Percentiles rank a stretch among this genome's conserved stretches.
phyloP scores from a whole-genome alignment of 2,113 vertebrate genomes.

The Pteropus alecto region DNA sequence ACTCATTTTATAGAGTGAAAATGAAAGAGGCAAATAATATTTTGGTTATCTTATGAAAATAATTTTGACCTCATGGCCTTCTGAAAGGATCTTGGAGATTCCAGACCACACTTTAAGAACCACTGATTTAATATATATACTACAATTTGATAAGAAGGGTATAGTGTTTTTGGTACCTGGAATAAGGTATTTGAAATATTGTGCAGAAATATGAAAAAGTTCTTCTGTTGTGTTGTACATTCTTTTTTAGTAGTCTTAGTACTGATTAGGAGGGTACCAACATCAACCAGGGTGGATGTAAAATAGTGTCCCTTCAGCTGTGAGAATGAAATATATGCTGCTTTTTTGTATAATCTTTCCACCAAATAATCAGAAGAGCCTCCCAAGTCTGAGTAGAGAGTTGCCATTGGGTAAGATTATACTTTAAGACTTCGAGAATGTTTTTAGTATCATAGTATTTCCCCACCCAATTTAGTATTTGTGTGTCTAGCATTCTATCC shows the following conservation, averaged over 20 bases:
- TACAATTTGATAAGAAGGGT: not conserved
- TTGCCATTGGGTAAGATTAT: not conserved
- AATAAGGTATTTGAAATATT: not conserved
- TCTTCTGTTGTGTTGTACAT: not conserved
- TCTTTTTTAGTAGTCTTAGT: not conserved
- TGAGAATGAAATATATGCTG: not conserved
- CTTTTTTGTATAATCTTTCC: not conserved
- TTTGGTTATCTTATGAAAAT: not conserved
- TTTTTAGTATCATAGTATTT: not conserved
- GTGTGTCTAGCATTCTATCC: not conserved
- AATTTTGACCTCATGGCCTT: not conserved
- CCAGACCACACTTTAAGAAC: not conserved
- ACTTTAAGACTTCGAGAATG: not conserved
- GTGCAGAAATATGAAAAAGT: not conserved
- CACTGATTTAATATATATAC: not conserved
- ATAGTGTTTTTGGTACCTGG: not conserved
- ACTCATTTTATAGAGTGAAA: not conserved
- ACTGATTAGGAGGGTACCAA: not conserved
- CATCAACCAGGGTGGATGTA: not conserved
- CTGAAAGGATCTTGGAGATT: not conserved
- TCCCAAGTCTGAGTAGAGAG: not conserved
- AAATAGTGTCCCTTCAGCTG: not conserved
- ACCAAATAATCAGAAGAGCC: not conserved
- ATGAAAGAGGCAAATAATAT: slow-evolving; percentile 1
- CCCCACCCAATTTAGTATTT: not conserved